Base-by-base conservation (phyloP, 1,140 invertebrate species). In the Polyergus mexicanus region DNA sequence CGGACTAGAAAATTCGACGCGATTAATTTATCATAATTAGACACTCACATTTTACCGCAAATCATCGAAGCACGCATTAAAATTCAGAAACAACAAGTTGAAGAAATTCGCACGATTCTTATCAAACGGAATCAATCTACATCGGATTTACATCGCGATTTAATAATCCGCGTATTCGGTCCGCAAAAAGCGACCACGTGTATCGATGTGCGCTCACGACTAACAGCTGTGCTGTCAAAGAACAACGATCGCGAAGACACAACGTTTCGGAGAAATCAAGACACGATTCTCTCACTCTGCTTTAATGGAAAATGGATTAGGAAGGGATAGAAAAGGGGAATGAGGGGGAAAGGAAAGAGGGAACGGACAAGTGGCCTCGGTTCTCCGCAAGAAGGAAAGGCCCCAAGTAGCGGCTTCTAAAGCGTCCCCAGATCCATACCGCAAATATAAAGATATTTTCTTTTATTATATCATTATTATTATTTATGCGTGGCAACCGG, bases 201-300 rank as follows among this genome's bases (percentile, higher is more conserved):
- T 13, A 77, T 32, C 44, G 47, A 47, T 60, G 66, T 56, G 84
- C 77, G 86, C 58, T 83, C 84, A 85, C 86, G 86, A 80, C 80
- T 87, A 85, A 90, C 89, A 90, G 89, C 89, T 89, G 90, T 65
- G 13, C 56, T 32, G 47, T 51, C 47, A 4, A 51, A 32, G 6
- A 32, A 51, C 47, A 66, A 47, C 74, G 28, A 38, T 56, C 47
- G 63, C 60, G 68, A 80, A 41, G 54, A 51, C 63, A 71, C 74
- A 72, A 83, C 58, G 86, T 89, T 86, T 75, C 69, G 60, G 84
- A 88, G 85, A 86, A 91, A 89, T 90, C 80, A 32, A 51, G 51
- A 65, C 35, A 22, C 41, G 44, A 32, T 28, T 77, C 35, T 77
- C 35, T 58, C 28, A 62, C 77, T 86, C 54, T 51, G 56, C 19